phyloP scores from a whole-genome alignment of 1,140 invertebrate genomes.

The Hormaphis cornu region DNA sequence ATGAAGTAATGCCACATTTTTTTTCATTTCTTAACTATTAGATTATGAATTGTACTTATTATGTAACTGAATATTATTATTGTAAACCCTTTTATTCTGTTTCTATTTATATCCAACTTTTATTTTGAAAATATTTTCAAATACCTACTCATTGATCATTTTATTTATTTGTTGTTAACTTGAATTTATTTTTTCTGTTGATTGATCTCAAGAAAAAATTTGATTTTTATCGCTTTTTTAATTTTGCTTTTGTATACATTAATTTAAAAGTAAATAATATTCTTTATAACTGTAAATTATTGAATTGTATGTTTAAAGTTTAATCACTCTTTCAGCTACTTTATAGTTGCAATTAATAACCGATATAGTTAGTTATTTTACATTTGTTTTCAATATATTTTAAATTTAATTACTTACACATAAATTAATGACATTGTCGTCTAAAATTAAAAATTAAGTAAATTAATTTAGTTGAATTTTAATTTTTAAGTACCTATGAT shows the following conservation, averaged over 20 bases:
- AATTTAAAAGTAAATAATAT: neutral
- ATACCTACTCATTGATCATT: neutral
- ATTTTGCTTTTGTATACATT: constrained; percentile 13
- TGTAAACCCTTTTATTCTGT: neutral
- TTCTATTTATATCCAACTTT: neutral
- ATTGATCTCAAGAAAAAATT: neutral
- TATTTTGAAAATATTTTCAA: neutral
- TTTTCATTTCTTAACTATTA: no score
- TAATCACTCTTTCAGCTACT: no score
- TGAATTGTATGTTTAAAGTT: neutral
- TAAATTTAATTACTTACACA: no score
- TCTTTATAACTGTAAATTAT: neutral
- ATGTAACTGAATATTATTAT: neutral
- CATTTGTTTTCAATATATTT: no score
- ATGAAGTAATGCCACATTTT: neutral
- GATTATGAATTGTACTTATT: neutral
- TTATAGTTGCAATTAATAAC: no score
- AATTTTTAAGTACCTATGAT: neutral
- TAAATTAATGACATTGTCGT: no score
- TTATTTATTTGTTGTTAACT: neutral
- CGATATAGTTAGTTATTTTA: no score
- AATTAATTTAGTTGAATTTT: neutral
- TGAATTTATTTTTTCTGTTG: neutral
- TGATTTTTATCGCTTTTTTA: neutral
- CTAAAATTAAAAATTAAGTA: no score